Evolutionary conservation across 2,113 vertebrate species (phyloP).

Genomic region (Parus major): DNA sequence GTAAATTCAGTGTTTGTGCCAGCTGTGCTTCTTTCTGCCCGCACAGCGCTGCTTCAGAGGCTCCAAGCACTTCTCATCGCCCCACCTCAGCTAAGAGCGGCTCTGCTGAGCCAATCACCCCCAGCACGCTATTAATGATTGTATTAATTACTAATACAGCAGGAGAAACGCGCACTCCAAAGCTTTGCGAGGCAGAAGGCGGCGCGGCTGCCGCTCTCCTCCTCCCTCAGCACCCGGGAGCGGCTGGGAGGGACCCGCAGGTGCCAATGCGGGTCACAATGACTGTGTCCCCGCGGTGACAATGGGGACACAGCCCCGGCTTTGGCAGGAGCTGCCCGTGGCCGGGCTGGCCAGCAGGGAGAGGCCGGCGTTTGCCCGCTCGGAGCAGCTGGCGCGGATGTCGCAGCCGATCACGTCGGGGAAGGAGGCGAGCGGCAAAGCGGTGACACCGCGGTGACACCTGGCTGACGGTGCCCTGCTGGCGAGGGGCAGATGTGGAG

Average conservation of each 20-base stretch:
- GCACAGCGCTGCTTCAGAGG: not conserved
- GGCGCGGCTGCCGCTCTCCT: not conserved
- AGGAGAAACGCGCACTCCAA: not conserved
- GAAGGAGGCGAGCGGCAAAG: constrained; percentile 52
- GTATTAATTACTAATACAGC: not conserved
- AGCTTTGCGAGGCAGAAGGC: accelerated
- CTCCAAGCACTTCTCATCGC: not conserved
- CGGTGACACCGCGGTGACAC: constrained; percentile 46
- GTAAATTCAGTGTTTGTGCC: not conserved
- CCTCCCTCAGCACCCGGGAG: not conserved
- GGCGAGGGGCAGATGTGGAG: constrained; percentile 71
- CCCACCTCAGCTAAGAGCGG: not conserved
- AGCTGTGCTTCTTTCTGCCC: not conserved
- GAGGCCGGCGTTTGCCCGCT: not conserved
- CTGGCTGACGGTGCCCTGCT: constrained; percentile 42
- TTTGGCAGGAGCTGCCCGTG: not conserved
- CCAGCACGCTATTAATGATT: not conserved
- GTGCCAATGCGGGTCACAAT: not conserved
- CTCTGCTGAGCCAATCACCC: not conserved
- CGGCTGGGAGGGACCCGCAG: accelerated
- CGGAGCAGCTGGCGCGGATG: constrained; percentile 70
- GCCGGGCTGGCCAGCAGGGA: not conserved
- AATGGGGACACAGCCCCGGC: accelerated
- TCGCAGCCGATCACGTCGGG: constrained; percentile 70
- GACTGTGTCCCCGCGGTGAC: not conserved